Conservation (phyloP, 2,888 invertebrate species). For the Drosophila emarginata region DNA sequence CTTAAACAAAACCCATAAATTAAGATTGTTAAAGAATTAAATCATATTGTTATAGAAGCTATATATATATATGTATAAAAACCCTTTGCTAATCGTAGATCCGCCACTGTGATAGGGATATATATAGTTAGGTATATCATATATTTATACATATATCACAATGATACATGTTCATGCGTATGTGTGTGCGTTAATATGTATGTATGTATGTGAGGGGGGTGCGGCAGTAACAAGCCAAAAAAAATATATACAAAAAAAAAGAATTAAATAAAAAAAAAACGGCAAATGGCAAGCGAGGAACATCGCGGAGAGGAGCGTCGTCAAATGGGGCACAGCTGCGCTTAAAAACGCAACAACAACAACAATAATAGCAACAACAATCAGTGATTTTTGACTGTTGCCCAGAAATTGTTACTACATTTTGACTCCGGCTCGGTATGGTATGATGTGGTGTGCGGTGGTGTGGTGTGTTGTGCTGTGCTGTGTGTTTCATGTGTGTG, state of each 20-base stretch:
- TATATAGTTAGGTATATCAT: not conserved
- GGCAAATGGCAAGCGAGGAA: conserved; percentile 26
- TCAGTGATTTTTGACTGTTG: conserved; percentile 17
- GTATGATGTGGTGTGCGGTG: conserved; percentile 7
- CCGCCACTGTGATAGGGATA: not conserved
- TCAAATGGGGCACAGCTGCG: conserved; percentile 75
- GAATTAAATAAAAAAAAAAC: conserved; percentile 1
- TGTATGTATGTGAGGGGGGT: not conserved
- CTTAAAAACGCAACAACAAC: conserved; percentile 33
- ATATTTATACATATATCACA: not conserved
- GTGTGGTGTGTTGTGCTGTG: not conserved
- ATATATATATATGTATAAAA: too few relatives aligned
- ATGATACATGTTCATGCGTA: not conserved
- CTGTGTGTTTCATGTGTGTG: conserved; percentile 61
- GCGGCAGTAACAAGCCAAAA: conserved; percentile 20
- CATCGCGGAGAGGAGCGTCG: conserved; percentile 55
- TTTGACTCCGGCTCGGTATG: conserved; percentile 24
- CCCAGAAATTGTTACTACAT: conserved; percentile 71
- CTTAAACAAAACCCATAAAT: too few relatives aligned
- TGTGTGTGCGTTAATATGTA: not conserved
- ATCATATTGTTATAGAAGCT: too few relatives aligned
- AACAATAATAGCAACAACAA: conserved; percentile 2
- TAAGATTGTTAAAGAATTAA: too few relatives aligned
- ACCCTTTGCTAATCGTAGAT: too few relatives aligned
- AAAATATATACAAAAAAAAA: too few relatives aligned